These are phyloP conservation scores for Caenorhabditis plicata DNA, from an alignment of 2,888 invertebrate genomes.

Conservation along the genomic window DNA sequence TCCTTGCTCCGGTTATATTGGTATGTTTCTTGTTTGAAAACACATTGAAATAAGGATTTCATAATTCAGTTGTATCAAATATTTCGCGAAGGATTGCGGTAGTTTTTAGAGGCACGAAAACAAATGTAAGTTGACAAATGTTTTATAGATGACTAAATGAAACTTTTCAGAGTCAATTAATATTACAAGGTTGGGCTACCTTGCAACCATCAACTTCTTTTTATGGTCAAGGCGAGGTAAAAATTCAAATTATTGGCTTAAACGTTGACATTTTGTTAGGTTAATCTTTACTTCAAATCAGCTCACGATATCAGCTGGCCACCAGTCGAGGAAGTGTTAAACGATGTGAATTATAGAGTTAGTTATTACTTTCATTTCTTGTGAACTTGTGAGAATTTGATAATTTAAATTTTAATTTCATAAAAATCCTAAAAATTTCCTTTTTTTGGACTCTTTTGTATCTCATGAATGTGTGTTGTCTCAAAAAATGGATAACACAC, in stretches of 20 bases:
- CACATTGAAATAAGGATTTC: neutral
- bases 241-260: too few species aligned
- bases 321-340: conserved; percentile 34
- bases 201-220: conserved; percentile 49
- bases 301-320: conserved; percentile 57
- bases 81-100: conserved; percentile 22
- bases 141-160: neutral
- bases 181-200: conserved; percentile 55
- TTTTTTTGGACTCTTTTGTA: too few species aligned
- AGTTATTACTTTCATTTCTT: too few species aligned
- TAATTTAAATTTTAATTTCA: too few species aligned
- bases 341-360: conserved; percentile 36
- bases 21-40: conserved; percentile 5
- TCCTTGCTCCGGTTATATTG: conserved; percentile 38
- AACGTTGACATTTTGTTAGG: conserved; percentile 25
- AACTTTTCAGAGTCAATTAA: conserved; percentile 48
- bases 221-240: conserved; percentile 48
- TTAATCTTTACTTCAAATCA: conserved; percentile 54
- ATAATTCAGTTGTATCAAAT: conserved; percentile 17
- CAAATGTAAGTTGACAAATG: conserved; percentile 15
- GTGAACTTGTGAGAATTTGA: too few species aligned
- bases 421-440: too few species aligned
- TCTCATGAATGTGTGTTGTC: too few species aligned
- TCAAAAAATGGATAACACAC: too few species aligned
- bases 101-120: conserved; percentile 38